A percentile compares a stretch with the other conserved stretches of the same genome.
phyloP scores from a whole-genome alignment of 1,140 invertebrate species.

The Ips nitidus region DNA sequence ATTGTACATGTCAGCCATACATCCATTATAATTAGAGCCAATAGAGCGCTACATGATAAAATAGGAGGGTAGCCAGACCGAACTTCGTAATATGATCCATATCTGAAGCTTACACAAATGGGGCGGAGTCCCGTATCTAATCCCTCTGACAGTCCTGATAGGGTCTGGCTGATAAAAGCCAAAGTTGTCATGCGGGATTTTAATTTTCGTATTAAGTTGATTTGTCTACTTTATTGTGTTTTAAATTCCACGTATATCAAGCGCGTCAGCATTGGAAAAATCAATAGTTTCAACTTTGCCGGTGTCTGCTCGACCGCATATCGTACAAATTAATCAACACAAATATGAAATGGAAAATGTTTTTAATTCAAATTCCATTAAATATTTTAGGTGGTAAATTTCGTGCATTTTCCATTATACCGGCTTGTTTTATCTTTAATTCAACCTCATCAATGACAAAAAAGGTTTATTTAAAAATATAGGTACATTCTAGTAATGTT shows the following conservation, averaged over 20 bases:
- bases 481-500: no score
- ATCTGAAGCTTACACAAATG: conserved; percentile 31
- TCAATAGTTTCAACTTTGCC: no score
- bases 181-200: conserved; percentile 1
- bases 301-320: no score
- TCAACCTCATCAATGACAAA: no score
- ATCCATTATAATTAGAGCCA: conserved; percentile 8
- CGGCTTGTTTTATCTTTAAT: no score
- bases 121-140: conserved; percentile 29
- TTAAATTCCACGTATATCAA: background rate
- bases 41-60: conserved; percentile 18
- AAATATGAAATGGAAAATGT: no score
- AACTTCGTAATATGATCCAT: conserved; percentile 27
- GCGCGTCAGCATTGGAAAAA: no score
- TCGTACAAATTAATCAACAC: no score
- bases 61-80: conserved; percentile 27
- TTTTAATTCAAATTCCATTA: no score
- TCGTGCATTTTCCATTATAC: no score
- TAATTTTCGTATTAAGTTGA: background rate
- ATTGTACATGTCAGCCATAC: background rate
- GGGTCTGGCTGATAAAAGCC: conserved; percentile 8
- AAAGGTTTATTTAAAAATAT: no score
- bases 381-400: no score
- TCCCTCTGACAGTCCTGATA: conserved; percentile 29
- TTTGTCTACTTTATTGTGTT: background rate